These are phyloP conservation scores for Cyclophora albipunctata DNA, from an alignment of 2,888 invertebrate species.

Conservation along the genomic window DNA sequence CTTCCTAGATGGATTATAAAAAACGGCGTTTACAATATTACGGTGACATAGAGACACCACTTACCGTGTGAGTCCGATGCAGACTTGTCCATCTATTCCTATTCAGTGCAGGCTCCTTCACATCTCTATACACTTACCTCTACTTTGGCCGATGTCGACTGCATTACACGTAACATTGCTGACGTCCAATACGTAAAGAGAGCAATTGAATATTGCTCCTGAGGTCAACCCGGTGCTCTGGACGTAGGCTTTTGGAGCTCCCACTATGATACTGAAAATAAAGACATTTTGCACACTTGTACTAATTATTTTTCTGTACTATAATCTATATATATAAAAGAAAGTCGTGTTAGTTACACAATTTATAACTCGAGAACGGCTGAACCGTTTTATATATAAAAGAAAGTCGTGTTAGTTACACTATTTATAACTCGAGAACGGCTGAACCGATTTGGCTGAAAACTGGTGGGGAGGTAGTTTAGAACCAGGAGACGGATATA, in stretches of 20 bases:
- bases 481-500: no score
- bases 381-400: no score
- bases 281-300: not conserved
- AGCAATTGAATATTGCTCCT: conserved; percentile 44
- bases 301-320: no score
- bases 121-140: not conserved
- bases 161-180: conserved; percentile 31
- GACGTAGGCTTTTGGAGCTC: conserved; percentile 47
- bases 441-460: no score
- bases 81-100: conserved; percentile 2
- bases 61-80: conserved; percentile 1
- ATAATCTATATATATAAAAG: no score
- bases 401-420: no score
- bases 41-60: not conserved
- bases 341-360: no score
- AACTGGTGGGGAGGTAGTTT: no score
- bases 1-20: not conserved
- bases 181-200: conserved; percentile 20
- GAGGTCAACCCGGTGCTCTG: conserved; percentile 19
- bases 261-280: conserved; percentile 42
- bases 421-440: no score
- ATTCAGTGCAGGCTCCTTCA: not conserved
- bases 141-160: conserved; percentile 13
- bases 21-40: not conserved
- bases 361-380: no score